A percentile compares a stretch with the other conserved stretches of the same genome.
These are phyloP conservation scores for Phragmatobia fuliginosa DNA, from an alignment of 2,888 invertebrate genomes.

Conservation along the genomic window DNA sequence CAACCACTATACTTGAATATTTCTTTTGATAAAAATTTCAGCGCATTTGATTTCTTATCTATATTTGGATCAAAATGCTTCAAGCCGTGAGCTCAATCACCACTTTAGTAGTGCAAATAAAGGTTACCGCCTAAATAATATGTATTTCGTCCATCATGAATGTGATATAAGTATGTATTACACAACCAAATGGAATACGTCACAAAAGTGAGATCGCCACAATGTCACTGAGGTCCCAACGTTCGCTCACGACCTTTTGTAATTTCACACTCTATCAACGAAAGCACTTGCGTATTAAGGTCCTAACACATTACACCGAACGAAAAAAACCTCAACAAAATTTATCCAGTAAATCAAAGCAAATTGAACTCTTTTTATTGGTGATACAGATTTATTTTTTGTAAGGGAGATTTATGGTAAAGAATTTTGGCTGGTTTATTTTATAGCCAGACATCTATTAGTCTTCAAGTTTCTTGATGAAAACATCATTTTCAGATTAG, in stretches of 20 bases:
- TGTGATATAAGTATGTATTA: slow-evolving; percentile 4
- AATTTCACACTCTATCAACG: slow-evolving; percentile 38
- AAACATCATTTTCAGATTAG: not conserved
- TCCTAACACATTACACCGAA: slow-evolving; percentile 12
- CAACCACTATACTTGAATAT: no score
- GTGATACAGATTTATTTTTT: not conserved
- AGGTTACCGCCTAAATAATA: not conserved
- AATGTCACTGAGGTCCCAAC: slow-evolving; percentile 19
- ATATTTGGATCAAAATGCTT: not conserved
- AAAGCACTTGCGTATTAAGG: slow-evolving; percentile 24
- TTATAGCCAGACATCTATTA: no score
- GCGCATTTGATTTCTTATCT: no score
- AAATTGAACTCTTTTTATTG: slow-evolving; percentile 6
- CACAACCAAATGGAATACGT: slow-evolving; percentile 2
- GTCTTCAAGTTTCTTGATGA: no score
- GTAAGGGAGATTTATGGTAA: not conserved
- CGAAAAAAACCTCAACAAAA: not conserved
- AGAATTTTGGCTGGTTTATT: not conserved
- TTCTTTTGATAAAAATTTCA: no score
- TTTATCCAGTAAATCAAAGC: slow-evolving; percentile 4
- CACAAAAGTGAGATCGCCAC: slow-evolving; percentile 13
- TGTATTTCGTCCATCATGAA: not conserved
- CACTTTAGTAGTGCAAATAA: not conserved
- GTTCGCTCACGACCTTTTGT: slow-evolving; percentile 21
- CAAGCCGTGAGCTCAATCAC: not conserved